Conservation (phyloP, 2,113 vertebrate genomes). For the Tragulus kanchil region DNA sequence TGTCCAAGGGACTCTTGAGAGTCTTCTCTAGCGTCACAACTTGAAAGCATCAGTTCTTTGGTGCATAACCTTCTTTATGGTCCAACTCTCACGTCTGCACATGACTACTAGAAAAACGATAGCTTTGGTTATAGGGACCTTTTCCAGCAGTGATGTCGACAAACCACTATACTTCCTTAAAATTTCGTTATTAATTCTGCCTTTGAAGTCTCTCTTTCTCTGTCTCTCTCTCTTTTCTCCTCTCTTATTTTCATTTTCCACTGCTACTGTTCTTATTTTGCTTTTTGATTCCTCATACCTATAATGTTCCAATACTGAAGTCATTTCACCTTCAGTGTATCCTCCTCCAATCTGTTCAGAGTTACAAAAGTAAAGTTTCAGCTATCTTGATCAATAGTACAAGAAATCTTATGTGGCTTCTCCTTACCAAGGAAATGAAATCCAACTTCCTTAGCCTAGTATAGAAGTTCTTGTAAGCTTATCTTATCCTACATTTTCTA, state of each 20-base stretch:
- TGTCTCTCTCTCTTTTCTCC: not conserved
- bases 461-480: not conserved
- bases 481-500: slow-evolving; percentile 1
- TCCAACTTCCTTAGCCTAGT: not conserved
- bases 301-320: not conserved
- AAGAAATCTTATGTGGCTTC: not conserved
- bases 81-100: not conserved
- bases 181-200: not conserved
- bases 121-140: not conserved
- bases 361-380: not conserved
- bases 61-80: not conserved
- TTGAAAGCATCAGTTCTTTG: not conserved
- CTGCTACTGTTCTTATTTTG: not conserved
- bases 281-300: not conserved
- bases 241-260: not conserved
- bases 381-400: not conserved
- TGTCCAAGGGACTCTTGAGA: not conserved
- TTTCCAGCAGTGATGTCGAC: not conserved
- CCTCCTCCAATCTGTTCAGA: not conserved
- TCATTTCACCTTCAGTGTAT: not conserved
- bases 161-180: not conserved
- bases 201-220: not conserved
- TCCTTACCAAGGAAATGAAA: not conserved
- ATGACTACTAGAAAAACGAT: not conserved
- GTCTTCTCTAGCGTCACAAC: not conserved